Evolutionary conservation across 2,113 vertebrate species (phyloP).

Genomic region (Tamias sibiricus): DNA sequence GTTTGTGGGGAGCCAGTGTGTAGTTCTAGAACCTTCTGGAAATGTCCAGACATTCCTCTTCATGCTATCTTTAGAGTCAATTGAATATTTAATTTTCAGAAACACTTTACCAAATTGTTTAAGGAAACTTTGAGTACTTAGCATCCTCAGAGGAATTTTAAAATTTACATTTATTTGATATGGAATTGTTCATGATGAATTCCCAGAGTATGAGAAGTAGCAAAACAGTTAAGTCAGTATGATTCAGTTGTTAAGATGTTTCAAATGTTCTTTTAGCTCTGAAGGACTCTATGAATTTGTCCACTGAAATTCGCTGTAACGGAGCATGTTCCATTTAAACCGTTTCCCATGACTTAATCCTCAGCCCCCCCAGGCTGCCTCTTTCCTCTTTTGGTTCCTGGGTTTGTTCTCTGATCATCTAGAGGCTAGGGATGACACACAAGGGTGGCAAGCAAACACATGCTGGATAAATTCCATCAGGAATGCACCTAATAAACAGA

Average conservation of each 20-base stretch:
- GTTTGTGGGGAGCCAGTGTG: no score
- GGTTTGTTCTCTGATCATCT: not conserved
- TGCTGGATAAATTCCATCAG: not conserved
- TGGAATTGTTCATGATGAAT: not conserved
- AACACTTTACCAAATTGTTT: not conserved
- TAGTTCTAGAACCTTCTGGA: not conserved
- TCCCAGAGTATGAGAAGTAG: not conserved
- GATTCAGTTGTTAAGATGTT: not conserved
- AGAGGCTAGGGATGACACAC: not conserved
- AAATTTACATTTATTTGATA: slow-evolving; percentile 8
- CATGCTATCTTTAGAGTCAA: not conserved
- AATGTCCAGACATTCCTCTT: not conserved
- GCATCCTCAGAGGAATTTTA: slow-evolving; percentile 4
- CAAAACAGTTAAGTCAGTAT: not conserved
- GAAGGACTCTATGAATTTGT: not conserved
- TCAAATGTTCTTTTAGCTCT: not conserved
- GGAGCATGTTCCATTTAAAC: not conserved
- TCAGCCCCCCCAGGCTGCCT: not conserved
- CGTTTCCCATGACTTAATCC: not conserved
- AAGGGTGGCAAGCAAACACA: not conserved
- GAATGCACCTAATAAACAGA: slow-evolving; percentile 51
- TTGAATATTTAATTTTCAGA: slow-evolving; percentile 46
- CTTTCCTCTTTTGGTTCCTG: not conserved
- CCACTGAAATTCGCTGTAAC: not conserved
- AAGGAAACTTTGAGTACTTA: not conserved